Base-by-base conservation (phyloP, 2,113 vertebrate genomes). In the Oryzias woworae region DNA sequence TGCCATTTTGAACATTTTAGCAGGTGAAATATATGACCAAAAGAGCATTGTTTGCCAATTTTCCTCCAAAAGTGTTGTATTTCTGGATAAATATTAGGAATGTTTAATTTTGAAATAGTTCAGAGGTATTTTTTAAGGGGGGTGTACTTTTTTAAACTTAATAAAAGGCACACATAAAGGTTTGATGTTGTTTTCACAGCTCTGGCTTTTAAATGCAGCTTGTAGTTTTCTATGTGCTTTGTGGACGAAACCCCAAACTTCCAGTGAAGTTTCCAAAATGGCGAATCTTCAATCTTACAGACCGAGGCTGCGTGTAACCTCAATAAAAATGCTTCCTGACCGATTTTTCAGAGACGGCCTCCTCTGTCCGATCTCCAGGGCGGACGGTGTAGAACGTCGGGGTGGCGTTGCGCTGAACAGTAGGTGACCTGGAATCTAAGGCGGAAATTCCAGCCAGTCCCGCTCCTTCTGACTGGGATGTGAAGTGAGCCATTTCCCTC, bases 401-500 rank as follows among this genome's bases (percentile, higher is more conserved):
- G 59, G 15, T 5, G 14, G 24, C 4, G 51, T n/a, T 43, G 5
- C 58, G 7, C 28, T 2, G 50, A 64, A 22, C 63, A 42, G 54
- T 23, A 8, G 54, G 8, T 81, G 78, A 81, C 82, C 82, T 75
- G 78, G 75, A 81, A 84, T 70, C 36, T 10, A 4, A 70, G 54
- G 23, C 22, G 18, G 57, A 57, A 75, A 71, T 62, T 44, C 28
- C 57, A 69, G 46, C 46, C 50, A 10, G 50, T 45, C 57, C 52
- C 59, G 26, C 17, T 48, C 41, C 31, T 24, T 57, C 62, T 3
- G 14, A 57, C 50, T 53, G 75, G 45, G 72, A 74, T 6, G 46
- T 59, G 67, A 75, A 71, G 60, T 71, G 60, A 26, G 52, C 70
- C 56, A 16, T 60, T 60, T 59, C 58, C 61, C 50, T 18, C 58